A percentile compares a stretch with the other conserved stretches of the same genome.
Conservation (phyloP, 2,888 invertebrate genomes). For the Parelbella ahira region DNA sequence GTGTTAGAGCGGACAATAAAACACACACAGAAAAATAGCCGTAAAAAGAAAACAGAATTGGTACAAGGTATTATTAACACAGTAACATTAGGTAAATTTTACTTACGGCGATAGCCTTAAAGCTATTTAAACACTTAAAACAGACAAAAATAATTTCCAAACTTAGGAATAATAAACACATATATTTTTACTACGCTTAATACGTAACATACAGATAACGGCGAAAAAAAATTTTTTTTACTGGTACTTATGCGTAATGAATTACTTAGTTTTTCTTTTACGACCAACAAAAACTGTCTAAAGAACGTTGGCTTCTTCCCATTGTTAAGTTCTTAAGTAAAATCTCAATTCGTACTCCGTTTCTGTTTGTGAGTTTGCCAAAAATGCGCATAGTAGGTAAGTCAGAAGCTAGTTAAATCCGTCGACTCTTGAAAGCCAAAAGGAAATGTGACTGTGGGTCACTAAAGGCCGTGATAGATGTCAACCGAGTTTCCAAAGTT, state of each 20-base stretch:
- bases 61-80: too few species aligned
- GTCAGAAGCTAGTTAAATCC: not conserved
- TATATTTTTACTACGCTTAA: too few species aligned
- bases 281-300: not conserved
- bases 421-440: constrained; percentile 1
- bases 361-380: constrained; percentile 3
- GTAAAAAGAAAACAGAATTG: too few species aligned
- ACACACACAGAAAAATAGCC: too few species aligned
- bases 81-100: too few species aligned
- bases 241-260: not conserved
- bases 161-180: too few species aligned
- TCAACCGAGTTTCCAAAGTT: constrained; percentile 3
- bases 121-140: too few species aligned
- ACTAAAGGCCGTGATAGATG: constrained; percentile 2
- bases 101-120: too few species aligned
- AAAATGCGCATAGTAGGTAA: not conserved
- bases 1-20: too few species aligned
- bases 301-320: not conserved
- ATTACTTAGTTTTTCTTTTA: constrained; percentile 8
- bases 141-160: too few species aligned
- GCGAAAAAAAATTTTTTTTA: constrained; percentile 1
- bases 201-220: not conserved
- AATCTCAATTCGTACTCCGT: not conserved
- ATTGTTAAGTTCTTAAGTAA: not conserved
- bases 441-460: not conserved